A percentile compares a stretch with the other conserved stretches of the same genome.
Conservation (phyloP, 2,797 vertebrate genomes). For the Aquila chrysaetos region DNA sequence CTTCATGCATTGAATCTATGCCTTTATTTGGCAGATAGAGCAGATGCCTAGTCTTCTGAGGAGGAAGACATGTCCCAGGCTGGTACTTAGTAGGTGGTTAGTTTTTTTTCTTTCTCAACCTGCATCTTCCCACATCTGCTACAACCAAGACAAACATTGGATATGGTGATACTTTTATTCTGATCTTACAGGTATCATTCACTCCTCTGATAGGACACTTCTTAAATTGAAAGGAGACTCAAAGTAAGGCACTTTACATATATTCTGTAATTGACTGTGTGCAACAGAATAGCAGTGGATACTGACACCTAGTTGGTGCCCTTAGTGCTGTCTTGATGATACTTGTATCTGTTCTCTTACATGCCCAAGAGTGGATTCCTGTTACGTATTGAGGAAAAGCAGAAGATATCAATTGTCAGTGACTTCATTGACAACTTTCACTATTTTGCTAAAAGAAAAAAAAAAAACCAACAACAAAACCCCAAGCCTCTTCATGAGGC, state of each 20-base stretch:
- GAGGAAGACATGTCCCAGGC: not conserved
- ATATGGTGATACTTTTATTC: not conserved
- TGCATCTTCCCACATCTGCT: not conserved
- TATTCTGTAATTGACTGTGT: not conserved
- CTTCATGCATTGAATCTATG: not conserved
- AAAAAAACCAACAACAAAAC: not conserved
- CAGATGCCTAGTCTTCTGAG: not conserved
- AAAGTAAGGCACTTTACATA: not conserved
- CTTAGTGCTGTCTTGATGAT: not conserved
- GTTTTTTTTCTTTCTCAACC: not conserved
- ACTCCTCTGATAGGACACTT: not conserved
- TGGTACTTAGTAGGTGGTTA: not conserved
- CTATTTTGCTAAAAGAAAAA: not conserved
- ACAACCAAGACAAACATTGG: not conserved
- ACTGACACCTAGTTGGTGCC: not conserved
- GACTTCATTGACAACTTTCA: not conserved
- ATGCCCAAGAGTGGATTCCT: not conserved
- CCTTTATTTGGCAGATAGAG: not conserved
- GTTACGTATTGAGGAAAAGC: fast-evolving
- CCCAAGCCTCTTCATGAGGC: not conserved
- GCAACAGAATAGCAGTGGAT: not conserved
- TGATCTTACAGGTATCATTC: not conserved
- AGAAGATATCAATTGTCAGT: not conserved
- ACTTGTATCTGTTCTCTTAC: not conserved
- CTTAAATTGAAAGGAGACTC: not conserved